phyloP scores from a whole-genome alignment of 2,113 vertebrate species.

The Fukomys damarensis region DNA sequence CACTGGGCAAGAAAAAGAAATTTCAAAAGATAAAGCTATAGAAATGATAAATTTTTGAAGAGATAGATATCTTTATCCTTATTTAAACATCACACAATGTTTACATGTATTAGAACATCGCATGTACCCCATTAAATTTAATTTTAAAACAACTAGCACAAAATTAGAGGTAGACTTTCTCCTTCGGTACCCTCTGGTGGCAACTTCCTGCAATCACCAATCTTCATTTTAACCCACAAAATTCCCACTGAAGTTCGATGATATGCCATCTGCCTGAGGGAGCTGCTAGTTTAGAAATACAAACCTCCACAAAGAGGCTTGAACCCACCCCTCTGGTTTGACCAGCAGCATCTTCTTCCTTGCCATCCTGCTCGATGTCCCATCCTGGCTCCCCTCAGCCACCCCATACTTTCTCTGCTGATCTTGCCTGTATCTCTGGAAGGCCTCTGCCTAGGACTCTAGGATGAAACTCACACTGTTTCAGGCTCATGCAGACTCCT shows the following conservation, averaged over 20 bases:
- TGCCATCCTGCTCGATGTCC: neutral
- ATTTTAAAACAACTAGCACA: neutral
- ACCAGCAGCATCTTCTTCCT: neutral
- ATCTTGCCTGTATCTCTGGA: neutral
- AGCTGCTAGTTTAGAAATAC: slow-evolving; percentile 27
- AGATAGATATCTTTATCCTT: neutral
- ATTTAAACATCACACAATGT: neutral
- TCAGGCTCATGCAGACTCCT: neutral
- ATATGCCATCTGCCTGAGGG: neutral
- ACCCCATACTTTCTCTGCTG: neutral
- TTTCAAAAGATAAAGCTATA: neutral
- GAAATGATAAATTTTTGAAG: neutral
- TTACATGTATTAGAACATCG: neutral
- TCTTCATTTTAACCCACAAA: slow-evolving; percentile 1
- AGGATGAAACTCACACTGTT: neutral
- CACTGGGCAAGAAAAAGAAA: neutral
- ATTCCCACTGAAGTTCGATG: neutral
- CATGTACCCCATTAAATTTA: neutral
- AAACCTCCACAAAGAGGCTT: neutral
- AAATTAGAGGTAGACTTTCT: neutral
- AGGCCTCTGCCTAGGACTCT: neutral
- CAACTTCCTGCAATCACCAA: slow-evolving; percentile 25
- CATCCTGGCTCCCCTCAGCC: neutral
- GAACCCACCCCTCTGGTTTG: neutral
- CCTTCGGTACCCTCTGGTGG: slow-evolving; percentile 63